Percentiles rank a stretch among this genome's conserved stretches.
These are phyloP conservation scores for Tragelaphus imberbis DNA, from an alignment of 2,113 vertebrate genomes.

Conservation along the genomic window DNA sequence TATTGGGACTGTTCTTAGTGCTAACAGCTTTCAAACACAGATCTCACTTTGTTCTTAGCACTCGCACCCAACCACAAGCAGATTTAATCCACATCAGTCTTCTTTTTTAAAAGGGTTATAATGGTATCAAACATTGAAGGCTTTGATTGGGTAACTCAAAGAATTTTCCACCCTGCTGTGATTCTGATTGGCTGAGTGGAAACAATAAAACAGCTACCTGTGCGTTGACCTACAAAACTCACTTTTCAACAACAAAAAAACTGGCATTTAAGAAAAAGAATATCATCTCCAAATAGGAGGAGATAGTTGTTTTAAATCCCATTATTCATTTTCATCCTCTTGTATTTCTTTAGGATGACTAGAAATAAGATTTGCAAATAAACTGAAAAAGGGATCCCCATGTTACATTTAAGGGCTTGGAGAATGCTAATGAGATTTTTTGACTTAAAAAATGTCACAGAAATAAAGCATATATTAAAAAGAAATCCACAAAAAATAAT, in stretches of 20 bases:
- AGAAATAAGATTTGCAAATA: slow-evolving; percentile 11
- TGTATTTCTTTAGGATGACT: slow-evolving; percentile 39
- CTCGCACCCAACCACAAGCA: slow-evolving; percentile 10
- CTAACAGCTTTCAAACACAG: slow-evolving; percentile 46
- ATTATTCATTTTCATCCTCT: not conserved
- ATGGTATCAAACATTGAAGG: slow-evolving; percentile 39
- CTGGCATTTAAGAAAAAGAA: slow-evolving; percentile 11
- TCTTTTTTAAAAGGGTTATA: slow-evolving; percentile 49
- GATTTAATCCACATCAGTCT: slow-evolving; percentile 33
- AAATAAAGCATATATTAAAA: slow-evolving; percentile 61
- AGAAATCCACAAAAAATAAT: slow-evolving; percentile 46
- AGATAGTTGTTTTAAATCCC: not conserved
- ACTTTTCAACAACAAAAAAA: slow-evolving; percentile 33
- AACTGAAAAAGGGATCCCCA: slow-evolving; percentile 45
- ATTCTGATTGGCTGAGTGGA: slow-evolving; percentile 38
- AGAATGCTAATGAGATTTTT: slow-evolving; percentile 65
- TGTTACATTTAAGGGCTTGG: not conserved
- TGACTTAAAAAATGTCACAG: slow-evolving; percentile 57
- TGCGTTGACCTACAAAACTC: slow-evolving; percentile 48
- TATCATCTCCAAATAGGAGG: not conserved
- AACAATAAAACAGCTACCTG: slow-evolving; percentile 36
- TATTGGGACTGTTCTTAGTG: slow-evolving; percentile 41
- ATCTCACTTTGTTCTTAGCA: slow-evolving; percentile 39
- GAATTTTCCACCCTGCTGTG: slow-evolving; percentile 45
- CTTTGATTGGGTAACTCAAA: slow-evolving; percentile 63